Percentiles rank a stretch among this genome's conserved stretches.
phyloP scores from a whole-genome alignment of 2,888 invertebrate genomes.

The Ptychoptera albimana region DNA sequence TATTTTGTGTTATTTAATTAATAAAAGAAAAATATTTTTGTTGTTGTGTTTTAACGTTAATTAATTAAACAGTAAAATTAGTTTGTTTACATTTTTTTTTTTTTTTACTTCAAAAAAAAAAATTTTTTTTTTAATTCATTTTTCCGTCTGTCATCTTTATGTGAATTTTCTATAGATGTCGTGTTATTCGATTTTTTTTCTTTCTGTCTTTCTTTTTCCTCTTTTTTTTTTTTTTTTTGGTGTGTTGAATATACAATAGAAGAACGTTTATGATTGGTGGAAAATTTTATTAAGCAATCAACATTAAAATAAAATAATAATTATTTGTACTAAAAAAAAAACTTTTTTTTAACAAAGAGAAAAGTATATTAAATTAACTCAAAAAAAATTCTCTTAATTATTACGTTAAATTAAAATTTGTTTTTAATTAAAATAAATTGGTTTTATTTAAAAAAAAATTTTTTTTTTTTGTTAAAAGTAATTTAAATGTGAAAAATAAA shows the following conservation, averaged over 20 bases:
- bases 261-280: constrained; percentile 2
- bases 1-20: too few relatives aligned
- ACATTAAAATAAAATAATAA: not conserved
- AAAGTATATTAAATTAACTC: too few relatives aligned
- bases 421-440: constrained; percentile 1
- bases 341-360: too few relatives aligned
- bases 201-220: too few relatives aligned
- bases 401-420: too few relatives aligned
- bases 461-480: not conserved
- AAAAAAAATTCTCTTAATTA: too few relatives aligned
- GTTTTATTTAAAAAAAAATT: not conserved
- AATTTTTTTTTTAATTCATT: not conserved
- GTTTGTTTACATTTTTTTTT: not conserved
- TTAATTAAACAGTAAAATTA: not conserved
- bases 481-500: not conserved
- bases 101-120: too few relatives aligned
- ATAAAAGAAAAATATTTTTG: too few relatives aligned
- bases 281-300: constrained; percentile 1
- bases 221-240: too few relatives aligned
- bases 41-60: too few relatives aligned
- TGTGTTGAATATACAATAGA: too few relatives aligned
- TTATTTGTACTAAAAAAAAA: not conserved
- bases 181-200: not conserved
- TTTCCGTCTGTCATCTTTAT: not conserved
- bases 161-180: not conserved